A percentile compares a stretch with the other conserved stretches of the same genome.
phyloP scores from a whole-genome alignment of 2,797 vertebrate genomes.

The Tamandua tetradactyla region DNA sequence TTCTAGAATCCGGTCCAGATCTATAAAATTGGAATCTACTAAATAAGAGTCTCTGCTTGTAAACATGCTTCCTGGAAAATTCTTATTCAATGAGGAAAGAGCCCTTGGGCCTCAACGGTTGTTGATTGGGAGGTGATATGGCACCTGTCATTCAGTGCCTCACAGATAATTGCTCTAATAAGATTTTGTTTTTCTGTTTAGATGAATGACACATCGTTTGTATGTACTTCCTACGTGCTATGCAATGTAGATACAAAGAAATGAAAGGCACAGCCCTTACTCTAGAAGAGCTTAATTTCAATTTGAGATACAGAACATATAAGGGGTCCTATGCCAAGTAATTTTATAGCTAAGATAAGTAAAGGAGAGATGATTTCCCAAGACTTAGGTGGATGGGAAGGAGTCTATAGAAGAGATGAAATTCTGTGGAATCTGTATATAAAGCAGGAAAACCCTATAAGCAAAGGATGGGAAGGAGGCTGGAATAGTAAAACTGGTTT shows the following conservation, averaged over 20 bases:
- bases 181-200: neutral
- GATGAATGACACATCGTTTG: neutral
- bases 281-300: neutral
- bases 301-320: fast-evolving
- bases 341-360: neutral
- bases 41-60: neutral
- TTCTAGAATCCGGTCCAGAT: neutral
- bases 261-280: neutral
- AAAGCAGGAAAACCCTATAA: neutral
- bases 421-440: neutral
- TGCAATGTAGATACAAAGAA: neutral
- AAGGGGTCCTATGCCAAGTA: neutral
- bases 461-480: neutral
- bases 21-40: neutral
- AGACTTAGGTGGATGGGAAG: neutral
- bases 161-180: neutral
- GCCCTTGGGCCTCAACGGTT: neutral
- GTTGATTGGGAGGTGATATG: neutral
- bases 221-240: neutral
- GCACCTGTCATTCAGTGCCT: neutral
- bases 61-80: neutral
- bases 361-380: neutral
- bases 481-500: neutral
- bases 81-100: neutral
- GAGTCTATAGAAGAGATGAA: neutral